Evolutionary conservation across 2,797 vertebrate species (phyloP), one percentile per base, ranked within the genome.

Genomic region (Siniperca scherzeri): DNA sequence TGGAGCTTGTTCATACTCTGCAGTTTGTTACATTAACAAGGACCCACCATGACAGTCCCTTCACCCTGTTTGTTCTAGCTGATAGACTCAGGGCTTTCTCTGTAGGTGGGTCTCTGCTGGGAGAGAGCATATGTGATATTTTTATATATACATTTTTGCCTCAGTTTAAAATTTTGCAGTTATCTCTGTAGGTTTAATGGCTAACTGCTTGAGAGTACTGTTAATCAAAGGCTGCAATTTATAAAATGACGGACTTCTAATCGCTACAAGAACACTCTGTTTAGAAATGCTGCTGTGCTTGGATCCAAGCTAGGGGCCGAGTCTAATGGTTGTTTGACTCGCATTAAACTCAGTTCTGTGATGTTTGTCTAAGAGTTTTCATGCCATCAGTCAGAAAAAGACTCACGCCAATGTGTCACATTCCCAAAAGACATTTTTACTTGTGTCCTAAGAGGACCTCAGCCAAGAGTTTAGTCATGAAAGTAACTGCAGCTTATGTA

Each of bases 21-120:
- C 69, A 75, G 79, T 87, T 84, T 86, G 83, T 84, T 79, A 70
- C 66, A 77, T 85, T 85, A 91, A 89, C 77, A 83, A 90, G 78
- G 70, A 80, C 80, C 78, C 61, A 16, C 78, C 61, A 16, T 46
- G 71, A 81, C 75, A 44, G 61, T 85, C 74, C 77, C 52, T 74
- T 76, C 62, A 81, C 76, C 64, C 81, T 8, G 81, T 90, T 90
- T 90, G 75, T 81, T 89, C 44, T 78, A 52, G 77, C 71, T 87
- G 70, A 80, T 75, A 73, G 50, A 74, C 84, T 80, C 36, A 0
- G 33, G 76, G 78, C 87, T 66, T 52, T 40, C 53, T 78, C 59
- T 62, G n/a, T 71, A 44, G 57, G 53, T 81, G 48, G 42, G 5
- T 83, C 84, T 78, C 87, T 36, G 60, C 74, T 81, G 89, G 42